Evolutionary conservation across 64 coral and sea anemone genomes (phyloP).

Genomic region (Montipora foliosa): DNA sequence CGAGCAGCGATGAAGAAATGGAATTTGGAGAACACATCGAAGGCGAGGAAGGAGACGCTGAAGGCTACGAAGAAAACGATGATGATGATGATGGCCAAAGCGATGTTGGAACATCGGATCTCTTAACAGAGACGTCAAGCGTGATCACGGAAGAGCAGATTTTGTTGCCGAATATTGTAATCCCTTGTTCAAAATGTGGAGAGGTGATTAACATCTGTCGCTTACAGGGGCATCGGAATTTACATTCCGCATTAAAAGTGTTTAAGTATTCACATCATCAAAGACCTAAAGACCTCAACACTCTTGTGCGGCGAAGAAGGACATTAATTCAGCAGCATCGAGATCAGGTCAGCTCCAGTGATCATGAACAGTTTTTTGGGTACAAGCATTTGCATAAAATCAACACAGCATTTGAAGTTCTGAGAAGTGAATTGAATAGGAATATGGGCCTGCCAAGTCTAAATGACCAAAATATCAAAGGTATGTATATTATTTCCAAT

Average conservation of each 20-base stretch:
- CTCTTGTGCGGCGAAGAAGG: constrained; percentile 62
- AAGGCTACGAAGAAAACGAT: neutral
- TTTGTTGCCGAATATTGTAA: constrained; percentile 59
- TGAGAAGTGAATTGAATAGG: constrained; percentile 33
- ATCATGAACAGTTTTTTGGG: neutral
- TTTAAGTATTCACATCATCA: constrained; percentile 54
- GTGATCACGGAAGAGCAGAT: constrained; percentile 36
- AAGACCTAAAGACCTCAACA: constrained; percentile 37
- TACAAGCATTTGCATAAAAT: constrained; percentile 69
- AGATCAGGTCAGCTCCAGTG: neutral
- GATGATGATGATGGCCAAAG: neutral
- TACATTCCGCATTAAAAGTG: constrained; percentile 62
- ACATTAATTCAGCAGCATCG: constrained; percentile 42
- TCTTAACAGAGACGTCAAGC: constrained; percentile 31
- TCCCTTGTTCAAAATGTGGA: constrained; percentile 61
- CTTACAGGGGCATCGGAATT: constrained; percentile 52
- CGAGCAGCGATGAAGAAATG: constrained; percentile 35
- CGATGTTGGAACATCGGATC: constrained; percentile 21
- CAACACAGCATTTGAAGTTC: constrained; percentile 73
- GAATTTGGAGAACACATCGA: constrained; percentile 9
- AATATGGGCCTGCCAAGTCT: constrained; percentile 12
- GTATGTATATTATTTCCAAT: neutral
- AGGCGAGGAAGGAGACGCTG: neutral
- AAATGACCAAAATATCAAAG: neutral
- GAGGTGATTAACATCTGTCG: constrained; percentile 66